These are phyloP conservation scores for Penaeus monodon DNA, from an alignment of 2,888 invertebrate species.

Conservation along the genomic window DNA sequence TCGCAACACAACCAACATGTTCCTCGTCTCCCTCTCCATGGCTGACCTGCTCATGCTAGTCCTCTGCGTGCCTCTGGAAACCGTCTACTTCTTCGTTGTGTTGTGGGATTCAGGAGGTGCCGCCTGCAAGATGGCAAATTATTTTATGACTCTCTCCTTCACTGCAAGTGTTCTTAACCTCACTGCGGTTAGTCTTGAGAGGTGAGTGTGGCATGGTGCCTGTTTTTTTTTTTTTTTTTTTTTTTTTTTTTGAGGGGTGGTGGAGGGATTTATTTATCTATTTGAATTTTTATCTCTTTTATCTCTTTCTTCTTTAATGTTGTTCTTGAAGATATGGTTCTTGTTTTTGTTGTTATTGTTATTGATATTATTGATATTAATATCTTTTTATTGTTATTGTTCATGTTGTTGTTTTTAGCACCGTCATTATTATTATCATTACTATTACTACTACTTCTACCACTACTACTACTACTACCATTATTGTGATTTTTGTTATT, in stretches of 20 bases:
- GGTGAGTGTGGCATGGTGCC: constrained; percentile 69
- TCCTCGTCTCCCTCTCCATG: constrained; percentile 67
- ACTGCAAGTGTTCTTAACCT: constrained; percentile 73
- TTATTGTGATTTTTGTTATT: too few species aligned
- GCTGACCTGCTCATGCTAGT: constrained; percentile 69
- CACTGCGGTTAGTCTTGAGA: constrained; percentile 73
- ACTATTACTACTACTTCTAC: too few species aligned
- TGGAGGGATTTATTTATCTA: not conserved
- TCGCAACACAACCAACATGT: constrained; percentile 68
- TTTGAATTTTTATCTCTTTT: too few species aligned
- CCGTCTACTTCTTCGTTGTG: constrained; percentile 70
- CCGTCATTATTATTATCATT: too few species aligned
- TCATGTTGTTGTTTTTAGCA: too few species aligned
- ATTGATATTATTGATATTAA: too few species aligned
- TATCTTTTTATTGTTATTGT: too few species aligned
- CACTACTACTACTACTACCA: too few species aligned
- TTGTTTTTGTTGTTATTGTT: too few species aligned
- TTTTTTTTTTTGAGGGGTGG: not conserved
- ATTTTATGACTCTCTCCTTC: constrained; percentile 72
- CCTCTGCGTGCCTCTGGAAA: constrained; percentile 71
- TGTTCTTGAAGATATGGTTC: too few species aligned
- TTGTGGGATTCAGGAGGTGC: constrained; percentile 71
- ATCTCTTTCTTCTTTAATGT: too few species aligned
- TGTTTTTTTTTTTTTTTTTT: too few species aligned
- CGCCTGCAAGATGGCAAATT: constrained; percentile 72